Evolutionary conservation across 2,888 invertebrate species (phyloP), one percentile per base, ranked within the genome.

Genomic region (Embidobia sp.): DNA sequence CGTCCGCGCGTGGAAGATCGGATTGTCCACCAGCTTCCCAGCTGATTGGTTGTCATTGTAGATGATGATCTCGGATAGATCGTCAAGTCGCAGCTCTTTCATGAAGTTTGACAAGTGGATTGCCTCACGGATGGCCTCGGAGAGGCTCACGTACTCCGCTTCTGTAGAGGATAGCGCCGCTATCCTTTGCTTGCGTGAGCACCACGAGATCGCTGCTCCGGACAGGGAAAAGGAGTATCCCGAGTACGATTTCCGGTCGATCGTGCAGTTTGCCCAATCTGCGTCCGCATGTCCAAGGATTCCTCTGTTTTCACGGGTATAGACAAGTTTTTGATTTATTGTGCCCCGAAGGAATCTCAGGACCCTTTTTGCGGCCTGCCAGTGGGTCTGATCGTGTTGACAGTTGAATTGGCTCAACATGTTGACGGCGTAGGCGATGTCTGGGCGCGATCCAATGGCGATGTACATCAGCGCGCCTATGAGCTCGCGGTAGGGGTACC

Each of bases 21-120:
- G 73, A 18, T 73, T 76, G n/a, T 64, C 13, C 8, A 46, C 64
- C 6, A 74, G 42, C 31, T 51, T 59, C 37, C 66, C 61, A 0
- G 79, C 77, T 3, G 64, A 75, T 16, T 76, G 55, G 27, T 76
- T 77, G 40, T 80, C 78, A 19, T 74, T 70, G 51, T 19, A 70
- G 0, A 79, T 46, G 18, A 27, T 57, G 53, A 51, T 69, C 55
- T 61, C 66, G 42, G 4, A 42, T 29, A 27, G 44, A 16, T 40
- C 13, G 1, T 13, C 13, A 2, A 59, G 6, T 1, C 31, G 27
- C 7, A 59, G 11, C 27, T 59, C 57, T 15, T 31, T 18, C 4
- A 13, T 8, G 16, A 59, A 59, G 1, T 7, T 16, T 3, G 40
- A 27, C 15, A 53, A 4, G 6, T 26, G 19, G 0, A 53, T 22